Evolutionary conservation across 2,797 vertebrate species (phyloP).

Genomic region (Amphiprion clarkii): DNA sequence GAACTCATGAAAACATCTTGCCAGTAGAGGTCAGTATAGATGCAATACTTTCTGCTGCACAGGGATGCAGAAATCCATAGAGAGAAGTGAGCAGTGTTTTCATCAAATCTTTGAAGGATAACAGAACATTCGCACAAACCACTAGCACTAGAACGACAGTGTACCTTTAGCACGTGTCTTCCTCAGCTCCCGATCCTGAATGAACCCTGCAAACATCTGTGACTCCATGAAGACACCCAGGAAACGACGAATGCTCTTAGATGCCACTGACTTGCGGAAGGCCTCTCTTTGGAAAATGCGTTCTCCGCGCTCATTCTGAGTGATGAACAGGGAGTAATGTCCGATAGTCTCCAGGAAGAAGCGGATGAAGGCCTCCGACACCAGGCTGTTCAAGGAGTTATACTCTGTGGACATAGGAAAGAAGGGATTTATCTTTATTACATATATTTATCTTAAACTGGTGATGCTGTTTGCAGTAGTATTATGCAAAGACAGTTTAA

Average conservation of each 20-base stretch:
- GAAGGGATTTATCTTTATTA: constrained; percentile 11
- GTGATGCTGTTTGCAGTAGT: background rate
- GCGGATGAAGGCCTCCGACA: constrained; percentile 98
- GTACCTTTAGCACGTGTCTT: constrained; percentile 97
- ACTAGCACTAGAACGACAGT: background rate
- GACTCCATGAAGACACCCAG: constrained; percentile 99
- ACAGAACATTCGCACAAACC: constrained; percentile 16
- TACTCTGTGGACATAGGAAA: constrained; percentile 86
- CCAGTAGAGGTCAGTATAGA: constrained; percentile 78
- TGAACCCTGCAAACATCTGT: constrained; percentile 99
- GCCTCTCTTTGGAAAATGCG: constrained; percentile 95
- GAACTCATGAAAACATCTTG: constrained; percentile 26
- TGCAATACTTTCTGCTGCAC: constrained; percentile 30
- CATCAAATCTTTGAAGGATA: constrained; percentile 1
- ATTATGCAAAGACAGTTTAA: background rate
- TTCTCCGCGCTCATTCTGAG: constrained; percentile 94
- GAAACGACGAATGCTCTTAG: constrained; percentile 98
- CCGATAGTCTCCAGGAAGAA: constrained; percentile 99
- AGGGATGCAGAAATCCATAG: constrained; percentile 5
- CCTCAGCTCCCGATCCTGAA: constrained; percentile 97
- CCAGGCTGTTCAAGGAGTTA: constrained; percentile 95
- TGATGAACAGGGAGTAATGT: constrained; percentile 97
- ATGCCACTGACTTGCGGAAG: constrained; percentile 98
- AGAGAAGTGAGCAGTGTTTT: constrained; percentile 4
- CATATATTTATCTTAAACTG: too few relatives aligned